Base-by-base conservation (phyloP, 2,797 vertebrate species). In the Cygnus olor region DNA sequence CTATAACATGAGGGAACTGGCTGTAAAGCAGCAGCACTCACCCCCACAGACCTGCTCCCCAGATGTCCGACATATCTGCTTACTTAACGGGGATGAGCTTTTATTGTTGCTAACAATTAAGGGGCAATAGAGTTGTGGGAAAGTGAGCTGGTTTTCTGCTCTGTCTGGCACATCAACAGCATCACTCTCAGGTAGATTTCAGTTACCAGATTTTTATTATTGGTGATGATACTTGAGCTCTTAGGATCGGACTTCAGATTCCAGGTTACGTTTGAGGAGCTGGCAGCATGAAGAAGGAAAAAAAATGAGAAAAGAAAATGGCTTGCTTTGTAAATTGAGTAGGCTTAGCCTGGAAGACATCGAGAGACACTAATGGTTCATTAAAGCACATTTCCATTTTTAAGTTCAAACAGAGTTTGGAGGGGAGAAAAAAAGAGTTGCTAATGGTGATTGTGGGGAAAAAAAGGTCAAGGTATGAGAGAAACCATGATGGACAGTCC, bases 101-200 rank as follows among this genome's bases (percentile, higher is more conserved):
- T 85, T 53, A 34, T 36, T 54, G 30, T 56, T 85, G 85, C 25
- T 44, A 74, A 44, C 44, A 89, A 58, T 58, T 73, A 84, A 71
- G 68, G 70, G 60, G 54, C 49, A 64, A 2, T 53, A 42, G 8
- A 13, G 3, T 84, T 90, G 44, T 80, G 69, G 83, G 45, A 80
- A 89, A 80, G 65, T 47, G 42, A 87, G n/a, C 69, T 90, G 81
- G 7, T 53, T 88, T 91, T 83, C 74, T 95, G 25, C 54, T 83
- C 80, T 36, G 12, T 57, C 73, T 87, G 78, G 71, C 22, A 49
- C 9, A 44, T 56, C 27, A 87, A 70, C 15, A 87, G 18, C 64
- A 80, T 74, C 32, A 19, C 20, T 66, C 32, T 58, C 65, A 25
- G 68, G 58, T 88, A 78, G 77, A 89, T 77, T 44, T 77, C 38